These are phyloP conservation scores for Stigmatopora argus DNA, from an alignment of 2,113 vertebrate species.

Conservation along the genomic window DNA sequence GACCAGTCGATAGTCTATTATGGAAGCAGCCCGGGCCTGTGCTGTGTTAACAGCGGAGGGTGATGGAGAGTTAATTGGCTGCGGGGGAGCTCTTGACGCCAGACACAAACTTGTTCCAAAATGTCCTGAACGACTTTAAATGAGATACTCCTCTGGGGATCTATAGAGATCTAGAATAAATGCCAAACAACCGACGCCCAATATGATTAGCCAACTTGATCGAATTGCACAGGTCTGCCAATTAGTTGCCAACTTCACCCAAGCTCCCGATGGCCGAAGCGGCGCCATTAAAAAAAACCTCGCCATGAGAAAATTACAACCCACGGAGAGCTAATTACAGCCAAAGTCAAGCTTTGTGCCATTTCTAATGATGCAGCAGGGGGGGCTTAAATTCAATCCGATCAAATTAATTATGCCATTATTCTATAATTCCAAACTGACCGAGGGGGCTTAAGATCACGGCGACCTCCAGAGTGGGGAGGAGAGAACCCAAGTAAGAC, in stretches of 20 bases:
- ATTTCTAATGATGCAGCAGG: conserved; percentile 46
- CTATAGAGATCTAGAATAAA: not conserved
- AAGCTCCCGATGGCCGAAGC: conserved; percentile 18
- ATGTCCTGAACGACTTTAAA: not conserved
- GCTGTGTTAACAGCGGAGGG: conserved; percentile 22
- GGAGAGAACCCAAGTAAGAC: conserved; percentile 39
- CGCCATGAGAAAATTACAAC: conserved; percentile 63
- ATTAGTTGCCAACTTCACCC: not conserved
- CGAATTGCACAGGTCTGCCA: not conserved
- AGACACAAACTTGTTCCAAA: not conserved
- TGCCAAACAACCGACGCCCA: not conserved
- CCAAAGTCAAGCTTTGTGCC: conserved; percentile 37
- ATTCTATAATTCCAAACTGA: conserved; percentile 64
- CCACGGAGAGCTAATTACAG: conserved; percentile 69
- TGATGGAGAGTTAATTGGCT: conserved; percentile 18
- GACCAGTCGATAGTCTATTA: conserved; percentile 30
- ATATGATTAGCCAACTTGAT: not conserved
- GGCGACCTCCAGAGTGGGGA: conserved; percentile 51
- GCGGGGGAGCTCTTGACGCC: conserved; percentile 1
- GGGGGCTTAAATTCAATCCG: conserved; percentile 49
- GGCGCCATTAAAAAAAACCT: conserved; percentile 39
- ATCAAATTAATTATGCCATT: conserved; percentile 68
- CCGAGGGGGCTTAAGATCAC: conserved; percentile 25
- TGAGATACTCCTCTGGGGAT: not conserved
- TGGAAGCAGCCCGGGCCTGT: conserved; percentile 20